Conservation (phyloP, 2,888 invertebrate genomes). For the Criorhina ranunculi region DNA sequence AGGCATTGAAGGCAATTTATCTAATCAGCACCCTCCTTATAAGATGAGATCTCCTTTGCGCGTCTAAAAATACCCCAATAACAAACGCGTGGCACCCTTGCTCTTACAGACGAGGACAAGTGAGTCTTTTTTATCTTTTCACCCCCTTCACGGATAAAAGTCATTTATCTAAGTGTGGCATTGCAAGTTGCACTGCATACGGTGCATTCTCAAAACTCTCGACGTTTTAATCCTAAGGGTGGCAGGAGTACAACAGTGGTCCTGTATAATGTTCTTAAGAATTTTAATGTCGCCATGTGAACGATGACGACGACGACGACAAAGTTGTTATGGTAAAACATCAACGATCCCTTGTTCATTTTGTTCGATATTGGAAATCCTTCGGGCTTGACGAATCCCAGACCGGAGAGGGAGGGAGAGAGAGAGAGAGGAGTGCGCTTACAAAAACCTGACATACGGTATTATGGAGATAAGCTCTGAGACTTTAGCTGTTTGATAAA, state of each 20-base stretch:
- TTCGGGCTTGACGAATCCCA: constrained; percentile 68
- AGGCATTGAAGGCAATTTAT: constrained; percentile 77
- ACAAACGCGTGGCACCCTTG: not conserved
- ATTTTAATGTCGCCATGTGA: constrained; percentile 75
- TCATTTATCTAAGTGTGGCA: constrained; percentile 69
- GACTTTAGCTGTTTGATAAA: constrained; percentile 73
- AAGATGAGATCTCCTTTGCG: constrained; percentile 20
- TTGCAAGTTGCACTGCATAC: constrained; percentile 46
- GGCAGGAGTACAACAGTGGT: not conserved
- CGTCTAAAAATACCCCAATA: constrained; percentile 42
- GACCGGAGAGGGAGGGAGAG: not conserved
- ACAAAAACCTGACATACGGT: constrained; percentile 72
- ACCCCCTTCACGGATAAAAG: constrained; percentile 67
- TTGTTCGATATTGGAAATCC: constrained; percentile 65
- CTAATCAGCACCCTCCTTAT: constrained; percentile 73
- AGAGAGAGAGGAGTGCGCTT: too few species aligned
- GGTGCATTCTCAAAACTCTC: constrained; percentile 48
- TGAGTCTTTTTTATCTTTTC: constrained; percentile 46
- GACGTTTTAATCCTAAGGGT: constrained; percentile 66
- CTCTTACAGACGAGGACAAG: constrained; percentile 42
- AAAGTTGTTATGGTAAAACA: constrained; percentile 45
- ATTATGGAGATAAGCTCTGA: constrained; percentile 74
- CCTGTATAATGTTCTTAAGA: constrained; percentile 53
- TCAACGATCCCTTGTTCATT: constrained; percentile 70
- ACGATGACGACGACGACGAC: not conserved